These are phyloP conservation scores for Lucinisca nassula DNA, from an alignment of 2,888 invertebrate species.

Conservation along the genomic window DNA sequence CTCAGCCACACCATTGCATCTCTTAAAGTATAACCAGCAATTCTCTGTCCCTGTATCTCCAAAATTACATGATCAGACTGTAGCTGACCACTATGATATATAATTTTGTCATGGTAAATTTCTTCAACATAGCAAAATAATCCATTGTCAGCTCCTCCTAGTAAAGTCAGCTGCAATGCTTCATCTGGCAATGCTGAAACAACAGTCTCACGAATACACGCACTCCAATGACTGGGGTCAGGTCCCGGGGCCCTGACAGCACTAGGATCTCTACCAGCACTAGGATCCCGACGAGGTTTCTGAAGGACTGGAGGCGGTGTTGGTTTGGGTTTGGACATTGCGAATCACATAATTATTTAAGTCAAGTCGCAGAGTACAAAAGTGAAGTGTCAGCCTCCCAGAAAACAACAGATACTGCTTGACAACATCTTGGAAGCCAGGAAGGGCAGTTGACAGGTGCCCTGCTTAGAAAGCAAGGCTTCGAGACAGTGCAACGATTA, in stretches of 20 bases:
- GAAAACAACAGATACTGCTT: conserved; percentile 1
- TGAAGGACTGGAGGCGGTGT: conserved; percentile 70
- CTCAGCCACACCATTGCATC: conserved; percentile 89
- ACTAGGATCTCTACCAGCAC: conserved; percentile 67
- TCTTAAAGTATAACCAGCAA: conserved; percentile 90
- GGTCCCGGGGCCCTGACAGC: conserved; percentile 51
- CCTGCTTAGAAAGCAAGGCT: conserved; percentile 6
- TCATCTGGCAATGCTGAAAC: conserved; percentile 88
- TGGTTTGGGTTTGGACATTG: conserved; percentile 74
- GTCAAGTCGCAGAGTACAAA: background rate
- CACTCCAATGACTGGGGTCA: conserved; percentile 88
- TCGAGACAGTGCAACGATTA: background rate
- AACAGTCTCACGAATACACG: conserved; percentile 88
- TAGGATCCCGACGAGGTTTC: conserved; percentile 62
- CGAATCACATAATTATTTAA: conserved; percentile 37
- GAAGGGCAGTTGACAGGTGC: background rate
- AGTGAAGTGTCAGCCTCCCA: background rate
- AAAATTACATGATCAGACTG: conserved; percentile 88
- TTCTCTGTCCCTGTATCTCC: conserved; percentile 90
- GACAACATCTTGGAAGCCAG: conserved; percentile 15
- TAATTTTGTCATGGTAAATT: conserved; percentile 83
- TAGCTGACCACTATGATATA: conserved; percentile 86
- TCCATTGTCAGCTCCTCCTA: conserved; percentile 89
- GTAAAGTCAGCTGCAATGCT: conserved; percentile 87
- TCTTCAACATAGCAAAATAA: conserved; percentile 86